These are phyloP conservation scores for Ctenosaura bakeri DNA, from an alignment of 2,797 vertebrate genomes.

Conservation along the genomic window DNA sequence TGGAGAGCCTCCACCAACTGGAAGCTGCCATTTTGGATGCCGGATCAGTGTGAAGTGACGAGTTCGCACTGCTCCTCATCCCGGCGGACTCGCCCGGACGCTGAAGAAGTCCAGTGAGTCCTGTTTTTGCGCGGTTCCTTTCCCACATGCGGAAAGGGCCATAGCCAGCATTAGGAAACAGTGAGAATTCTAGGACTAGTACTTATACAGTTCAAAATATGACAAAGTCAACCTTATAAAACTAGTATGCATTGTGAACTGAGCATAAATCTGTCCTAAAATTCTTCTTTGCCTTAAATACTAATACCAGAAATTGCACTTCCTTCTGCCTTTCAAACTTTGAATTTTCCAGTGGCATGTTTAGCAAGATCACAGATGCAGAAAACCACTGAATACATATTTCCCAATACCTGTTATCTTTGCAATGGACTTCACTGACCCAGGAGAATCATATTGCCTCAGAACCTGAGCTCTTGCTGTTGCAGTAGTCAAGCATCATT, in stretches of 20 bases:
- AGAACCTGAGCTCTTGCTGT: not conserved
- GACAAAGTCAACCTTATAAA: not conserved
- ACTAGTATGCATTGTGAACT: not conserved
- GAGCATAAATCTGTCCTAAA: not conserved
- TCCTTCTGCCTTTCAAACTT: not conserved
- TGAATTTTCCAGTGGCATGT: not conserved
- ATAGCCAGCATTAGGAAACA: not conserved
- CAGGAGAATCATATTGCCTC: not conserved
- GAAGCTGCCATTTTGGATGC: no score
- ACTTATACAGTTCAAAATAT: not conserved
- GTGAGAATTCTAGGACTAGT: not conserved
- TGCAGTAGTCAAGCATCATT: not conserved
- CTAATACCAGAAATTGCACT: not conserved
- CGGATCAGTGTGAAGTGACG: no score
- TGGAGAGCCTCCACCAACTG: no score
- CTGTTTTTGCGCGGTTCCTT: no score
- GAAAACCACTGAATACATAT: not conserved
- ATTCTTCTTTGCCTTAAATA: not conserved
- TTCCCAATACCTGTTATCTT: not conserved
- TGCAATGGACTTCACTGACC: not conserved
- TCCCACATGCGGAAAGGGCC: no score
- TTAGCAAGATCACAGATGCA: not conserved
- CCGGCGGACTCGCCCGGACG: no score
- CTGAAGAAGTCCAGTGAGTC: no score
- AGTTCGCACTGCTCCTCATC: no score